Conservation (phyloP, 53 echinoderm and acorn worm genomes). For the Antedon mediterranea region DNA sequence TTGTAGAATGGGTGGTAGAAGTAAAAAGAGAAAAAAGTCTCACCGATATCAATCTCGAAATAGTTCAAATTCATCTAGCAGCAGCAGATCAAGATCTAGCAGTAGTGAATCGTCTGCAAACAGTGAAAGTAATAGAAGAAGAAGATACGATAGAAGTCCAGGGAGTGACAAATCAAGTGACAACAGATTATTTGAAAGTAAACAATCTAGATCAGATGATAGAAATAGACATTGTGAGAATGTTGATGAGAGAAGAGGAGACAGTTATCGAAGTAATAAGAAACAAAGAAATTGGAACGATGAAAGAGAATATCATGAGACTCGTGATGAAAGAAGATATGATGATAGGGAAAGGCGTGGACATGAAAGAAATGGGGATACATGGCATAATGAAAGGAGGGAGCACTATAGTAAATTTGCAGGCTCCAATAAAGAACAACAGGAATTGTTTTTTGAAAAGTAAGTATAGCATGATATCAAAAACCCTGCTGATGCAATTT, state of each 20-base stretch:
- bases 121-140: neutral
- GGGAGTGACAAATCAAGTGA: neutral
- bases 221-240: neutral
- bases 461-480: neutral
- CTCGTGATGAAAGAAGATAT: neutral
- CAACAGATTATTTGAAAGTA: neutral
- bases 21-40: neutral
- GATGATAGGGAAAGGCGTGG: neutral
- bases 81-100: neutral
- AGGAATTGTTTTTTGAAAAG: constrained; percentile 67
- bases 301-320: neutral
- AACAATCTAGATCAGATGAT: neutral
- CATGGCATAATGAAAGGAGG: neutral
- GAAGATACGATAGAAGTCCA: neutral
- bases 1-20: neutral
- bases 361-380: neutral
- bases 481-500: no score
- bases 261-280: neutral
- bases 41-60: neutral
- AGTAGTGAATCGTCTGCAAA: neutral
- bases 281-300: neutral
- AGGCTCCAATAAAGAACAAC: constrained; percentile 30
- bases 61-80: neutral
- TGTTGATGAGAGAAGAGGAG: neutral
- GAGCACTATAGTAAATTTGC: neutral